A percentile compares a stretch with the other conserved stretches of the same genome.
Conservation (phyloP, 2,888 invertebrate species). For the Yponomeuta sedellus region DNA sequence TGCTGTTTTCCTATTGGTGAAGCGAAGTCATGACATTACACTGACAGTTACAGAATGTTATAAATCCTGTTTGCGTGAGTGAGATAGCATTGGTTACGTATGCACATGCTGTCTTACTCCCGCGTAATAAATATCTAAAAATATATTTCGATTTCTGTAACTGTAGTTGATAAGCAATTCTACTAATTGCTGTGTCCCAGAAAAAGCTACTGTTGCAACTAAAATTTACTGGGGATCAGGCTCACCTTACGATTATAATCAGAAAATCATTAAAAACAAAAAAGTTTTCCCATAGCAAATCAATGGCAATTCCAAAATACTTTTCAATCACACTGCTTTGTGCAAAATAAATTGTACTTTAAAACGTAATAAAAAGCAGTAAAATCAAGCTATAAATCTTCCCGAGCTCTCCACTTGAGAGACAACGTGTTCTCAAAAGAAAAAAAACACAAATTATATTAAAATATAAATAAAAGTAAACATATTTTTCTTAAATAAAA, state of each 20-base stretch:
- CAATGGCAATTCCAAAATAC: neutral
- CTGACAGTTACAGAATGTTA: neutral
- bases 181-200: neutral
- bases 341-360: neutral
- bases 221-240: neutral
- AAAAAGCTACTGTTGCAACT: neutral
- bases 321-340: neutral
- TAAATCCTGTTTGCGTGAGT: neutral
- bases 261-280: neutral
- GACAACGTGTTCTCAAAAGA: constrained; percentile 44
- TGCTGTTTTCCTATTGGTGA: neutral
- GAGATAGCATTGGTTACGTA: neutral
- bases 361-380: neutral
- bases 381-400: constrained; percentile 42
- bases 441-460: constrained; percentile 38
- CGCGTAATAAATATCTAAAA: neutral
- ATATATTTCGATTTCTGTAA: neutral
- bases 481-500: constrained; percentile 28
- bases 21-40: neutral
- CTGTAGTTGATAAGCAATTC: neutral
- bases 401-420: constrained; percentile 76
- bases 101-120: neutral
- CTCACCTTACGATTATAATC: neutral
- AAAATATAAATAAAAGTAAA: constrained; percentile 27
- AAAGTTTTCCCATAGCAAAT: neutral